Base-by-base conservation (phyloP, 2,888 invertebrate genomes). In the Buathra laborator region DNA sequence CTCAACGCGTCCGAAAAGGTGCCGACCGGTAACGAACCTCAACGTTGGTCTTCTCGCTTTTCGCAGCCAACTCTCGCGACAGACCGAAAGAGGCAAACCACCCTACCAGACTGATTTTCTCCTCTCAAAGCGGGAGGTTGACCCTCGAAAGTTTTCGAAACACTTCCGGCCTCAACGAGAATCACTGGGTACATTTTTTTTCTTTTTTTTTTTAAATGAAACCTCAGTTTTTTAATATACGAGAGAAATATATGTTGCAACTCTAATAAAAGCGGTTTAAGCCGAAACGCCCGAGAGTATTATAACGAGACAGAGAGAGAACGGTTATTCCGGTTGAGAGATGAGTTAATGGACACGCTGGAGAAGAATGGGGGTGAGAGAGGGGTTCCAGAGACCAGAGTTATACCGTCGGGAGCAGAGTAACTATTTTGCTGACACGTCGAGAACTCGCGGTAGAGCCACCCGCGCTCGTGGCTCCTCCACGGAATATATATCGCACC, bases 21-120 rank as follows among this genome's bases (percentile, higher is more conserved):
- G 85, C 76, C 70, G 59, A 53, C 59, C 76, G 80, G 83, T 85
- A 85, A 85, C 83, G 85, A 85, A 83, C 85, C 85, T 80, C 66
- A 81, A 66, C 81, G 74, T 53, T 66, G 72, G 81, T 79, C 76
- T 24, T 76, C 51, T 74, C 75, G 51, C 67, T 83, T 85, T 71
- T 83, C 83, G 59, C 72, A 9, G 53, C 29, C 68, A 76, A 80
- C 67, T 64, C 76, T 43, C 75, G 53, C 68, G 59, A 80, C 67
- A 72, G 66, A 83, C 76, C 76, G 79, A 77, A 83, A 43, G 67
- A 48, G 70, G 29, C 67, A 24, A 24, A 24, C 48, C 51, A 16
- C 66, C 56, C 71, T 44, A n/a, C 32, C 70, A n/a, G 53, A 64
- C 51, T 68, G 67, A 67, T 66, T 68, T 75, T 62, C 14, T 62